A percentile compares a stretch with the other conserved stretches of the same genome.
phyloP scores from a whole-genome alignment of 2,797 vertebrate species.

The Meda fulgida region DNA sequence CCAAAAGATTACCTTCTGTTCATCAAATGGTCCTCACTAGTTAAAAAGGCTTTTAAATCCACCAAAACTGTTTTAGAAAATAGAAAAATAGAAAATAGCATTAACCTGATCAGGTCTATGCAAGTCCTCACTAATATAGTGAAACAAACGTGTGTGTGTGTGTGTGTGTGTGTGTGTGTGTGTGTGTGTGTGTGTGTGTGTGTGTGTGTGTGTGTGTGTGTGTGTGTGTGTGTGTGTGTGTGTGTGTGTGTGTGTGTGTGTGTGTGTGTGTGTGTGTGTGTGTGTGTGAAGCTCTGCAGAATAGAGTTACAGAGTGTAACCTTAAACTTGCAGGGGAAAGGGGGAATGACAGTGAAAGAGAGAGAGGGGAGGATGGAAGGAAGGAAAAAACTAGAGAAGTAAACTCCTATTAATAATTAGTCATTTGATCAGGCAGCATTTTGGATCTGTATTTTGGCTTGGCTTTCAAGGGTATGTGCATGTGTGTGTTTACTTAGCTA shows the following conservation, averaged over 20 bases:
- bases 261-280: neutral
- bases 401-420: conserved; percentile 73
- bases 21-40: no score
- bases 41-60: no score
- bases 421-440: conserved; percentile 65
- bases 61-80: no score
- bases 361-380: neutral
- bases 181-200: no score
- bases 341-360: neutral
- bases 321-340: conserved; percentile 38
- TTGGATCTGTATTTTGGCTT: conserved; percentile 27
- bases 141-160: neutral
- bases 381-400: neutral
- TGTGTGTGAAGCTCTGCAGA: conserved; percentile 38
- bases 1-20: no score
- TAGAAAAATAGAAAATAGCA: no score
- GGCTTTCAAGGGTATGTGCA: neutral
- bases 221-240: conserved; percentile 42
- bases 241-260: conserved; percentile 5
- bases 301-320: conserved; percentile 58
- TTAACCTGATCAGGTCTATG: no score
- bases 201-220: conserved; percentile 50
- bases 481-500: conserved; percentile 20
- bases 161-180: no score
- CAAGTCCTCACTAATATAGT: no score